These are phyloP conservation scores for Gibbula magus DNA, from an alignment of 2,888 invertebrate species.

Conservation along the genomic window DNA sequence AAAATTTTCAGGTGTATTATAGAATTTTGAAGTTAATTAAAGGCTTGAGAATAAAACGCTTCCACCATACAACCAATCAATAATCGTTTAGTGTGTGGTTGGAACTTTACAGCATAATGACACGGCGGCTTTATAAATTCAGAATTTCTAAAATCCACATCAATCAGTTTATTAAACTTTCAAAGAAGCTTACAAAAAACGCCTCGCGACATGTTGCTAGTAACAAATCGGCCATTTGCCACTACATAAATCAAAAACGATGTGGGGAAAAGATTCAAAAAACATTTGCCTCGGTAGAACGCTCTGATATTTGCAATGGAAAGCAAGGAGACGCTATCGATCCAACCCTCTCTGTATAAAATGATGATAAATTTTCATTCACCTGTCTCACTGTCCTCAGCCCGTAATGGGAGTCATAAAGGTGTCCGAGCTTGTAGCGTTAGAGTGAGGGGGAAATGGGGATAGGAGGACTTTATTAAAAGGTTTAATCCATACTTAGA, in stretches of 20 bases:
- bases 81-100: too few species aligned
- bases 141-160: background rate
- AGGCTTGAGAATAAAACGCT: too few species aligned
- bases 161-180: background rate
- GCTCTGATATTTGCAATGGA: constrained; percentile 7
- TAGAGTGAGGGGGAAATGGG: background rate
- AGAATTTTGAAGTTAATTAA: too few species aligned
- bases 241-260: background rate
- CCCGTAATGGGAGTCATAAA: background rate
- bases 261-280: background rate
- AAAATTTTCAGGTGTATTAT: background rate
- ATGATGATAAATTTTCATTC: constrained; percentile 21
- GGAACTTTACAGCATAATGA: too few species aligned
- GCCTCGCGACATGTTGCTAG: too few species aligned
- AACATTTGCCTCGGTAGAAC: background rate
- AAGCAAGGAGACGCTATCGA: background rate
- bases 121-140: too few species aligned
- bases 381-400: background rate
- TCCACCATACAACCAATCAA: too few species aligned
- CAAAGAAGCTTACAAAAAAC: background rate
- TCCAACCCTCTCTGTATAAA: background rate
- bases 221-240: background rate
- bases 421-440: background rate
- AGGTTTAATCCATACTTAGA: too few species aligned
- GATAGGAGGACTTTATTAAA: background rate